These are phyloP conservation scores for Mellivora capensis DNA, from an alignment of 2,113 vertebrate species.

Conservation along the genomic window DNA sequence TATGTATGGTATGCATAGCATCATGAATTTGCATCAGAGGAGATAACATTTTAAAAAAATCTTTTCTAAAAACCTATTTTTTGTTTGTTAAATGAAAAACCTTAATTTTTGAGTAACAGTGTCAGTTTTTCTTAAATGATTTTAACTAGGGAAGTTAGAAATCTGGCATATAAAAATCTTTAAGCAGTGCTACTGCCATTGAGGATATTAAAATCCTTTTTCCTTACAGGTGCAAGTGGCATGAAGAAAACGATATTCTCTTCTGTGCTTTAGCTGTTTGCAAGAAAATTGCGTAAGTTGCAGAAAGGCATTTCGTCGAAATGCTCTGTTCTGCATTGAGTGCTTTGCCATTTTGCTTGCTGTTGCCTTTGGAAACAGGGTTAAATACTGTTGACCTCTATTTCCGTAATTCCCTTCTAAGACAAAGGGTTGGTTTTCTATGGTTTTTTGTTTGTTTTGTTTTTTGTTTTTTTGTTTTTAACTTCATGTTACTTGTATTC, in stretches of 20 bases:
- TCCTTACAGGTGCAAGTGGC: slow-evolving; percentile 84
- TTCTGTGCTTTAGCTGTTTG: slow-evolving; percentile 85
- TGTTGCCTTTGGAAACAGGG: background rate
- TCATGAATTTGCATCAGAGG: background rate
- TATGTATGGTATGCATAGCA: background rate
- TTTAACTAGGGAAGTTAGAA: background rate
- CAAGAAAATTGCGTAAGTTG: slow-evolving; percentile 85
- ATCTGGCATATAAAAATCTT: background rate
- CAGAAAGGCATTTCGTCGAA: background rate
- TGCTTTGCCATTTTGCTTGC: background rate
- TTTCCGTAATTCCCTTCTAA: background rate
- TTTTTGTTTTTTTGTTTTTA: background rate
- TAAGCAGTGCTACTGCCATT: background rate
- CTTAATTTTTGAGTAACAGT: background rate
- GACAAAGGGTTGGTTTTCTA: background rate
- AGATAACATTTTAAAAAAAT: background rate
- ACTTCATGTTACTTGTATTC: background rate
- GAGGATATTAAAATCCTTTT: background rate
- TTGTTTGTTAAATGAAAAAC: background rate
- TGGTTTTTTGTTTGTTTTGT: background rate
- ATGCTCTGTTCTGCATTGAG: background rate
- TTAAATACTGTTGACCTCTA: background rate
- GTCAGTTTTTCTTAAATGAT: background rate
- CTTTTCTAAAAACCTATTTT: background rate
- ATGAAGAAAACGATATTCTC: slow-evolving; percentile 84